Evolutionary conservation across 2,888 invertebrate genomes (phyloP), one percentile per base, ranked within the genome.

Genomic region (Pristionchus exspectatus): DNA sequence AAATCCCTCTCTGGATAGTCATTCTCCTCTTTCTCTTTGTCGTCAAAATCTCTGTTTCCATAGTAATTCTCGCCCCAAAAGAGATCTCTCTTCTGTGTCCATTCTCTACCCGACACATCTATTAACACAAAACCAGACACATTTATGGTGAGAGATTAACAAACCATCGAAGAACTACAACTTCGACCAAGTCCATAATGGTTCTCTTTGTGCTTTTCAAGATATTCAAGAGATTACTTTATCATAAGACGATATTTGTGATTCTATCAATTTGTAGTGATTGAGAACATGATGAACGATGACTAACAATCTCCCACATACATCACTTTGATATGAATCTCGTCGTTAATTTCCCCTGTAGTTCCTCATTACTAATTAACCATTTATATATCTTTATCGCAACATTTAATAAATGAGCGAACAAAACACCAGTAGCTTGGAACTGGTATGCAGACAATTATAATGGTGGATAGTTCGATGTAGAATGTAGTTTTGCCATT

Each of bases 251-350:
- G 66, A 66, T n/a, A n/a, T n/a, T n/a, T n/a, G n/a, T 66, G 59
- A 59, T 18, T 59, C 21, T 59, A 59, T 59, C 59, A 59, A 21
- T 59, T 59, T 59, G 59, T 4, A 59, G 18, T 59, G 59, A 59
- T 59, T 21, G 59, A 18, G 59, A 59, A 59, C 59, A 59, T 59
- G 59, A 59, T 12, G 18, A 56, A 18, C 16, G 12, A 56, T 59
- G 59, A 24, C 59, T 59, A 59, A 59, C 21, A 59, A 59, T 10
- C 1, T 27, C 66, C 66, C 66, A 66, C 66, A 21, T n/a, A 66
- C 66, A 66, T 66, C 66, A 66, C 66, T 66, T 66, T 66, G 66
- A 66, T 66, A 66, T 27, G 66, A 66, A 66, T 27, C 66, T 66
- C 66, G n/a, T 66, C 9, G 12, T 66, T 27, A 66, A 66, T 66